Evolutionary conservation across 2,113 vertebrate species (phyloP).

Genomic region (Castor canadensis): DNA sequence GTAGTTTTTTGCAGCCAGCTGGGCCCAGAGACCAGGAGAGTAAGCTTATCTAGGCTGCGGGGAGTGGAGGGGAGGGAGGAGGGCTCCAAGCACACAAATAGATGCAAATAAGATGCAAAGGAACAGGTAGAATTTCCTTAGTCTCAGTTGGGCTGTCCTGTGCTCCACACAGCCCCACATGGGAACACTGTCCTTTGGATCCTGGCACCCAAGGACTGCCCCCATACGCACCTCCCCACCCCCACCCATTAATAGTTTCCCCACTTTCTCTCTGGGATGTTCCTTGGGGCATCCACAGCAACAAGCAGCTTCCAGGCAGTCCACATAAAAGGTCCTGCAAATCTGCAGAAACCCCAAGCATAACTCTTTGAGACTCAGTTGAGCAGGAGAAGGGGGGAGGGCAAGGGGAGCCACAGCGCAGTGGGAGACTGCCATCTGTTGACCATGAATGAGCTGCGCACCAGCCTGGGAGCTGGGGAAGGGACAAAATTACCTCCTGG

Average conservation of each 20-base stretch:
- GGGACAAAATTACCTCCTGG: not conserved
- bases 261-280: not conserved
- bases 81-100: not conserved
- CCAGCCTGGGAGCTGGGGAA: not conserved
- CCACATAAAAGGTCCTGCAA: not conserved
- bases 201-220: not conserved
- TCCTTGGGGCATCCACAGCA: not conserved
- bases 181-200: not conserved
- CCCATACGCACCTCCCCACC: no score
- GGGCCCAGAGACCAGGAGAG: not conserved
- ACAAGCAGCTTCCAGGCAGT: not conserved
- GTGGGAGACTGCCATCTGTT: not conserved
- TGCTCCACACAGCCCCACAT: not conserved
- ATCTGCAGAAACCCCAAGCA: rapidly evolving
- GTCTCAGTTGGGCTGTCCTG: not conserved
- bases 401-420: rapidly evolving
- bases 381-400: not conserved
- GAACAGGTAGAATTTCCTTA: not conserved
- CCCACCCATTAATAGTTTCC: no score
- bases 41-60: not conserved
- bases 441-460: not conserved
- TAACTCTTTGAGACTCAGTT: not conserved
- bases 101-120: not conserved
- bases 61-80: no score
- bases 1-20: not conserved